Percentiles rank a stretch among this genome's conserved stretches.
Evolutionary conservation across 2,888 invertebrate species (phyloP).

Genomic region (Leucania comma): DNA sequence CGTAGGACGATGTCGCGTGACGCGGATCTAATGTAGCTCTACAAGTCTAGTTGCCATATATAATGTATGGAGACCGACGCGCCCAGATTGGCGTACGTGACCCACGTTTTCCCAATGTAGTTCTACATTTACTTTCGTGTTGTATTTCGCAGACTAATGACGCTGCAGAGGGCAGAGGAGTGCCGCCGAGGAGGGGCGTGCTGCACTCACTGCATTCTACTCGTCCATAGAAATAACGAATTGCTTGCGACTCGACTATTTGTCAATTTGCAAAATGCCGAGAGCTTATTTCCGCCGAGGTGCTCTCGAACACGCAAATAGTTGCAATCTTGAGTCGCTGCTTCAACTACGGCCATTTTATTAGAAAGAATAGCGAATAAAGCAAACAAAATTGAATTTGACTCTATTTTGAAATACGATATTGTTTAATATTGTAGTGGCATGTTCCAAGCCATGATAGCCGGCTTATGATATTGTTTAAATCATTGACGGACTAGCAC

Average conservation of each 20-base stretch:
- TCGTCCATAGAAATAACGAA: slow-evolving; percentile 17
- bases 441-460: background rate
- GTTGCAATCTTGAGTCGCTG: background rate
- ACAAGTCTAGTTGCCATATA: too few species aligned
- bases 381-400: background rate
- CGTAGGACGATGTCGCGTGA: too few species aligned
- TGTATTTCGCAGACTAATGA: background rate
- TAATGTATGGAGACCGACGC: too few species aligned
- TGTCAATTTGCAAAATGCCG: background rate
- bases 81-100: too few species aligned
- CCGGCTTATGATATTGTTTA: background rate
- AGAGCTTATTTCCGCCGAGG: background rate
- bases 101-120: too few species aligned
- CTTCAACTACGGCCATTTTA: background rate
- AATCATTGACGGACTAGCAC: background rate
- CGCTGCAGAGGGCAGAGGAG: too few species aligned
- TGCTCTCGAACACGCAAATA: background rate
- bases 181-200: background rate
- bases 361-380: background rate
- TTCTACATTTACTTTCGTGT: too few species aligned
- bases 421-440: too few species aligned
- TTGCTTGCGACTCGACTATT: slow-evolving; percentile 5
- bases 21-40: too few species aligned
- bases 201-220: background rate
- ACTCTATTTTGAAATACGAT: background rate